A percentile compares a stretch with the other conserved stretches of the same genome.
Evolutionary conservation across 1,140 invertebrate genomes (phyloP).

Genomic region (Diabrotica virgifera): DNA sequence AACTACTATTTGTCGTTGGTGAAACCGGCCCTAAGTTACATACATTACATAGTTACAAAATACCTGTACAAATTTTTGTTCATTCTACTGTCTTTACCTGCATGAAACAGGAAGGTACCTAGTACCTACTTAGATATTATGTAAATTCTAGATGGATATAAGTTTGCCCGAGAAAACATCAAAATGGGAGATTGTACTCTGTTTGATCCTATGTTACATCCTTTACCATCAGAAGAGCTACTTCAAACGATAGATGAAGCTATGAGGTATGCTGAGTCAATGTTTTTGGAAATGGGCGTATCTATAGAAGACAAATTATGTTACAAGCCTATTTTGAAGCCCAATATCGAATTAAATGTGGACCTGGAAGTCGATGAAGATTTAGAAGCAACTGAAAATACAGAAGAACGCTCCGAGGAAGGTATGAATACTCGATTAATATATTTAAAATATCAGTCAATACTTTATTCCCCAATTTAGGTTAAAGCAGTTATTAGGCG

Average conservation of each 20-base stretch:
- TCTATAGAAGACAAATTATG: neutral
- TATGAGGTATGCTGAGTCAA: neutral
- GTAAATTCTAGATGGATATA: neutral
- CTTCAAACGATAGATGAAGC: neutral
- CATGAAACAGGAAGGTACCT: neutral
- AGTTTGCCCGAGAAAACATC: neutral
- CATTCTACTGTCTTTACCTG: neutral
- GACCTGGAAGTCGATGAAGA: no score
- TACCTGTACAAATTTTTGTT: no score
- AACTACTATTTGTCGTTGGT: no score
- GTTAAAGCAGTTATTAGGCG: no score
- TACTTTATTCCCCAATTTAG: no score
- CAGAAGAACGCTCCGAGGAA: no score
- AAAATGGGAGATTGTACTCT: neutral
- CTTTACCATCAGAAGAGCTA: constrained; percentile 4
- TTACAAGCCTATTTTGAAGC: constrained; percentile 4
- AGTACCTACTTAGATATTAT: neutral
- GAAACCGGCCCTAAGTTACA: no score
- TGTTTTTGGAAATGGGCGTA: constrained; percentile 3
- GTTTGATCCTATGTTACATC: neutral
- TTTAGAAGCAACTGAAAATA: no score
- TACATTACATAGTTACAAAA: no score
- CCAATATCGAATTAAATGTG: neutral
- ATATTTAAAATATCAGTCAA: no score
- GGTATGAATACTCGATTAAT: no score